These are phyloP conservation scores for Xenopus petersii DNA, from an alignment of 2,797 vertebrate genomes.

Conservation along the genomic window DNA sequence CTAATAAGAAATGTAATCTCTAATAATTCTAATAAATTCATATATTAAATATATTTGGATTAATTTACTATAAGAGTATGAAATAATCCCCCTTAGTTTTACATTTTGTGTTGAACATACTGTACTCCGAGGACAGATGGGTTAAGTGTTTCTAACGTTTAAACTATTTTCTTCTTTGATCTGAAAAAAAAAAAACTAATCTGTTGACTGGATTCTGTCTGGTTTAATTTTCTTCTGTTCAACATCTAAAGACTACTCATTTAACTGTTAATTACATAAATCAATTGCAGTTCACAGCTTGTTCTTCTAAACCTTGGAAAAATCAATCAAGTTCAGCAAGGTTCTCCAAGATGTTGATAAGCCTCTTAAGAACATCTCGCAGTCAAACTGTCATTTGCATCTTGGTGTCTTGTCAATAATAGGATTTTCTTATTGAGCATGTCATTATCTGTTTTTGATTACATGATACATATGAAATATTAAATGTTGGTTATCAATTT, in stretches of 20 bases:
- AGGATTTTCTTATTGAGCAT: background rate
- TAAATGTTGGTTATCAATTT: too few relatives aligned
- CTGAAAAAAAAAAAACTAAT: background rate
- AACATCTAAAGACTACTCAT: slow-evolving; percentile 36
- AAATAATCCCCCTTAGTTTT: too few relatives aligned
- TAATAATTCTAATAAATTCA: too few relatives aligned
- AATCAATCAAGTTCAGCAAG: slow-evolving; percentile 25
- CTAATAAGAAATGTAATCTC: too few relatives aligned
- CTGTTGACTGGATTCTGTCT: slow-evolving; percentile 39
- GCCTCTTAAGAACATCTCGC: background rate
- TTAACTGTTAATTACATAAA: slow-evolving; percentile 44
- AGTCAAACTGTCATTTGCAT: background rate
- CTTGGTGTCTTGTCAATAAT: background rate
- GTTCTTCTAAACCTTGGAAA: slow-evolving; percentile 15
- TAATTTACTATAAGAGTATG: too few relatives aligned
- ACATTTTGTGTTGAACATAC: too few relatives aligned
- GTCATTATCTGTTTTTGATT: background rate
- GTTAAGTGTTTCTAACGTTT: slow-evolving; percentile 22
- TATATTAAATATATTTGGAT: too few relatives aligned
- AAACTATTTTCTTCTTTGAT: slow-evolving; percentile 24
- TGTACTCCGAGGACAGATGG: too few relatives aligned
- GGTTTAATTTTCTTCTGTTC: slow-evolving; percentile 28
- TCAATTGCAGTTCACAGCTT: slow-evolving; percentile 33
- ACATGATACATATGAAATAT: too few relatives aligned
- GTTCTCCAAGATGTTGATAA: slow-evolving; percentile 12